Base-by-base conservation (phyloP, 2,797 vertebrate species). In the Lagorchestes hirsutus region DNA sequence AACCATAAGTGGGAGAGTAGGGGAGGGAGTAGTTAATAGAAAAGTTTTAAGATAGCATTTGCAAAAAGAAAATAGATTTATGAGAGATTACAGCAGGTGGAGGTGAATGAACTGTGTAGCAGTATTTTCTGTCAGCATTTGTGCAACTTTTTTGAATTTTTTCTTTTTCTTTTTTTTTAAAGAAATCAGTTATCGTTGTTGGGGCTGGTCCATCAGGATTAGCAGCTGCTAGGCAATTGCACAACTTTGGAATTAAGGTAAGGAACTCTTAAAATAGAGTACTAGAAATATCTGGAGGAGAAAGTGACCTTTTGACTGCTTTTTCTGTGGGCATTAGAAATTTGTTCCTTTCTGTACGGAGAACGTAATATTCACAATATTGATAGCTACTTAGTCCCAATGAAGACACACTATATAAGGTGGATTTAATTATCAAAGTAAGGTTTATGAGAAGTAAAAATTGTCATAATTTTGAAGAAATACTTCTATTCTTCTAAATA, bases 221-320 rank as follows among this genome's bases (percentile, higher is more conserved):
- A 97, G 99, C 99, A 96, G 99, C 99, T 96, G 99, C 99, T 13
- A 99, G 99, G n/a, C 99, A 99, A 97, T 98, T 99, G 93, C 99
- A 99, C 93, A 99, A 99, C 98, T 99, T 99, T 98, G 99, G 99
- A 98, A 99, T 99, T 98, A 99, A 99, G 99, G 99, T 99, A 98
- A 98, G 95, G 54, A 87, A 96, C 27, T 87, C 90, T 96, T 28
- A 91, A 54, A 90, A n/a, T 59, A 34, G 12, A 6, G 59, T 40
- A 90, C 50, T 67, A 31, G 4, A 96, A 95, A 93, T 54, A 93
- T 82, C n/a, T 82, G 40, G 92, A 55, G 90, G 92, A 46, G 87
- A 94, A 91, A 90, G 94, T 95, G 24, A 50, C 46, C 22, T 40
- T 87, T 92, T 10, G 74, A 54, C 28, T 14, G 56, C 40, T 56